Conservation (phyloP, 1,140 invertebrate species). For the Hormaphis cornu region DNA sequence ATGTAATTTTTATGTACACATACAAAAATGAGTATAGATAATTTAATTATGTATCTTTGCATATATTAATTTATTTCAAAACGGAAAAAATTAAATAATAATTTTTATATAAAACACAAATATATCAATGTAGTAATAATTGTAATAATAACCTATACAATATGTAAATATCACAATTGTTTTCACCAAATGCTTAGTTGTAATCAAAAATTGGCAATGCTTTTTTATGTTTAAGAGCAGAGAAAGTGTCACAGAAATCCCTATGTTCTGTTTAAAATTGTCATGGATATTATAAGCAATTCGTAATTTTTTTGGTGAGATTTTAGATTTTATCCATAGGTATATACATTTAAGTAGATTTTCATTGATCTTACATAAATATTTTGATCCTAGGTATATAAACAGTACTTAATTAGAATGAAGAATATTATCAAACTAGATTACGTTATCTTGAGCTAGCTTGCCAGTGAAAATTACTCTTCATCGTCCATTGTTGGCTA, state of each 20-base stretch:
- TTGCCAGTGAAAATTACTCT: conserved; percentile 90
- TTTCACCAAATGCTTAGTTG: not conserved
- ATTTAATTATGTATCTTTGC: no score
- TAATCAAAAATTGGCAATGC: not conserved
- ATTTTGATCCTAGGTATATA: conserved; percentile 19
- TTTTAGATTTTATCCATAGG: not conserved
- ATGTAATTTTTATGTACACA: no score
- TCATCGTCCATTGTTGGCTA: conserved; percentile 91
- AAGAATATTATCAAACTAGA: conserved; percentile 11
- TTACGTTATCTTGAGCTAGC: conserved; percentile 29
- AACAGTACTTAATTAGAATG: conserved; percentile 12
- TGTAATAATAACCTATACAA: conserved; percentile 4
- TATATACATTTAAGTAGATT: conserved; percentile 4
- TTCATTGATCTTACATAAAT: conserved; percentile 12
- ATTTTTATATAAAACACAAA: conserved; percentile 11
- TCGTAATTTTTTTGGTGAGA: not conserved
- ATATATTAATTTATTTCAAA: not conserved
- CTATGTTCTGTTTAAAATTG: conserved; percentile 14
- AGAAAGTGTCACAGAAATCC: no score
- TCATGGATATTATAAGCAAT: conserved; percentile 9
- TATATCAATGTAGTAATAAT: not conserved
- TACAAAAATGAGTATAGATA: no score
- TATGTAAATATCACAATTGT: conserved; percentile 25
- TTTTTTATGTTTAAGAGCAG: not conserved
- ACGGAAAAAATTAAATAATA: not conserved